These are phyloP conservation scores for Tachycineta bicolor DNA, from an alignment of 2,113 vertebrate genomes.

Conservation along the genomic window DNA sequence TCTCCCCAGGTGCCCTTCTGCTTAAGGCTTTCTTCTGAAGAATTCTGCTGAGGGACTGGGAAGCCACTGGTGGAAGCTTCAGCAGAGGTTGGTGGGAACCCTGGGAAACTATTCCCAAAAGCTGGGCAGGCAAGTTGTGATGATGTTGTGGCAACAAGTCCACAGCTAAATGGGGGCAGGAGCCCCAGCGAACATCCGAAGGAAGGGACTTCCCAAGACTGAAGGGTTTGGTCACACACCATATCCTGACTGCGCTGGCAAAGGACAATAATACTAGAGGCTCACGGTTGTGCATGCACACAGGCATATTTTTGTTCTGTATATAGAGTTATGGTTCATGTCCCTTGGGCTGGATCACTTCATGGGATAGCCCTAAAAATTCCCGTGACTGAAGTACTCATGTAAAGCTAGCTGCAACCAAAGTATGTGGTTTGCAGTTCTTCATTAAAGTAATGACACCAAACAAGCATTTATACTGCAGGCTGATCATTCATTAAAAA, in stretches of 20 bases:
- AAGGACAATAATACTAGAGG: not conserved
- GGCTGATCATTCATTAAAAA: not conserved
- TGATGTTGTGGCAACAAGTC: not conserved
- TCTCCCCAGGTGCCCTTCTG: not conserved
- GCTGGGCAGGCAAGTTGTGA: not conserved
- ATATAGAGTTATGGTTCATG: not conserved
- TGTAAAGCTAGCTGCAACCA: not conserved
- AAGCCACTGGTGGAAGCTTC: not conserved
- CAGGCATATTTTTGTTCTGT: not conserved
- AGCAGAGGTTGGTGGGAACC: not conserved
- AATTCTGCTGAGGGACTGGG: not conserved
- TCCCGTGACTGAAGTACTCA: not conserved
- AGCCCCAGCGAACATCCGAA: not conserved
- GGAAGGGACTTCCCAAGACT: not conserved
- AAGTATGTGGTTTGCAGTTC: not conserved
- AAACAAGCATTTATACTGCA: not conserved
- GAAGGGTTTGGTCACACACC: not conserved
- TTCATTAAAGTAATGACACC: conserved; percentile 12
- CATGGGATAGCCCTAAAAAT: not conserved
- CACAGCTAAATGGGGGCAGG: rapidly evolving
- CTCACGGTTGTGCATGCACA: not conserved
- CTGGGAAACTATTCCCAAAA: not conserved
- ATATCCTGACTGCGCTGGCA: not conserved
- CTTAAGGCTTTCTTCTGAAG: not conserved
- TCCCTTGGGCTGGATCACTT: not conserved